phyloP scores from a whole-genome alignment of 2,797 vertebrate genomes.

The Myiothlypis chrysogaster region DNA sequence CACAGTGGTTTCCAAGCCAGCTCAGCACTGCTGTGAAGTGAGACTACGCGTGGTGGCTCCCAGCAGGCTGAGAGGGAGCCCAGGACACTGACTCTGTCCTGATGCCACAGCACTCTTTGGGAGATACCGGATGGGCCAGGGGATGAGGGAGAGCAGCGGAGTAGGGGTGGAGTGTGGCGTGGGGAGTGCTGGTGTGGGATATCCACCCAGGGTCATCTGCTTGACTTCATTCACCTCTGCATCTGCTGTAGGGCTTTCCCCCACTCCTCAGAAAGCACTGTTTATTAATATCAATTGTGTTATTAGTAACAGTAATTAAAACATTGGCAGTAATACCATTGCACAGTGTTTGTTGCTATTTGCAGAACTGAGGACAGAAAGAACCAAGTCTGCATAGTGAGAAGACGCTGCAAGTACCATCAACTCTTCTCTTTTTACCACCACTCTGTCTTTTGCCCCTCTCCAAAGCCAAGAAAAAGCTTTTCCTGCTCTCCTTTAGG shows the following conservation, averaged over 20 bases:
- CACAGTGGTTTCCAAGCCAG: not conserved
- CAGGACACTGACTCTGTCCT: not conserved
- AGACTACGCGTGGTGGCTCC: not conserved
- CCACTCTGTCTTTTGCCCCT: not conserved
- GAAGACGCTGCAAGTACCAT: not conserved
- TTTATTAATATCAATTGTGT: not conserved
- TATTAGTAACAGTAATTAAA: not conserved
- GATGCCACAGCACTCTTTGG: not conserved
- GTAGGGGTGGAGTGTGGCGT: rapidly evolving
- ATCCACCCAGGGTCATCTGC: not conserved
- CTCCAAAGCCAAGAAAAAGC: not conserved
- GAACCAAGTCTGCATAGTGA: not conserved
- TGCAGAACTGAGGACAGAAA: not conserved
- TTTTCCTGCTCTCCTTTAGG: not conserved
- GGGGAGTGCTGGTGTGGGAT: not conserved
- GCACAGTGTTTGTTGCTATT: not conserved
- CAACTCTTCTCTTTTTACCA: not conserved
- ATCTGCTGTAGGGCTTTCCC: not conserved
- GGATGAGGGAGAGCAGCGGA: not conserved
- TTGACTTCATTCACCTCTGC: not conserved
- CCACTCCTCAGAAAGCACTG: not conserved
- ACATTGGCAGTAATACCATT: not conserved
- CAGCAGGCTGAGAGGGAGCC: not conserved
- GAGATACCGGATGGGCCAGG: rapidly evolving
- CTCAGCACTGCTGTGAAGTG: not conserved